Evolutionary conservation across 2,888 invertebrate species (phyloP).

Genomic region (Ennomos quercinarius): DNA sequence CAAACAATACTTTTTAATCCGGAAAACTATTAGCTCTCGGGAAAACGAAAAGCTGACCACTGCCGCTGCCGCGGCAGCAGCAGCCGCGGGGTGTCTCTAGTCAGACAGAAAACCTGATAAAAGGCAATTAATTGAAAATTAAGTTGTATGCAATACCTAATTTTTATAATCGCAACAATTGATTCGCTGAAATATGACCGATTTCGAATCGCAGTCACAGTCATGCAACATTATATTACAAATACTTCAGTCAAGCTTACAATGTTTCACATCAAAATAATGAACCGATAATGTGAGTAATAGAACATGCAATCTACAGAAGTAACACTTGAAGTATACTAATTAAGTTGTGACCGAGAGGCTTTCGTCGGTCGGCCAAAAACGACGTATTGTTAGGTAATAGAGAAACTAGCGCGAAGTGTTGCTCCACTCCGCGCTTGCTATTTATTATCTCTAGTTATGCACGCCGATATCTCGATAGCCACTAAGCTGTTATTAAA

Average conservation of each 20-base stretch:
- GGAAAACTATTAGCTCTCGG: too few relatives aligned
- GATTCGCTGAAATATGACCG: neutral
- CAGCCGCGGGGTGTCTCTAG: too few relatives aligned
- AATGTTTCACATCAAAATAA: slow-evolving; percentile 3
- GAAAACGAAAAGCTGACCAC: too few relatives aligned
- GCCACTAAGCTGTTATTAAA: too few relatives aligned
- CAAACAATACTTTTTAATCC: too few relatives aligned
- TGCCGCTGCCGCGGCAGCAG: too few relatives aligned
- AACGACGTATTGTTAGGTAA: slow-evolving; percentile 69
- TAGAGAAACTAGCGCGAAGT: slow-evolving; percentile 65
- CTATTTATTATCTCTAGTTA: slow-evolving; percentile 31
- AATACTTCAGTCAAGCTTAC: slow-evolving; percentile 7
- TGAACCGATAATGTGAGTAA: neutral
- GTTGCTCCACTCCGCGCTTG: slow-evolving; percentile 55
- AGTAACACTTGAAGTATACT: slow-evolving; percentile 38
- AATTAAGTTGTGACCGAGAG: slow-evolving; percentile 47
- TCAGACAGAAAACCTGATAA: too few relatives aligned
- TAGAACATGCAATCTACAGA: slow-evolving; percentile 15
- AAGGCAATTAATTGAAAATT: too few relatives aligned
- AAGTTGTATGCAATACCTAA: neutral
- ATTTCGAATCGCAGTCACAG: slow-evolving; percentile 1
- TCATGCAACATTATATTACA: slow-evolving; percentile 16
- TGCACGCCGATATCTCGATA: slow-evolving; percentile 12
- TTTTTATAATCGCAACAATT: neutral
- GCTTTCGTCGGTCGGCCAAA: slow-evolving; percentile 50